Evolutionary conservation across 2,888 invertebrate genomes (phyloP).

Genomic region (Plebejus melissa): DNA sequence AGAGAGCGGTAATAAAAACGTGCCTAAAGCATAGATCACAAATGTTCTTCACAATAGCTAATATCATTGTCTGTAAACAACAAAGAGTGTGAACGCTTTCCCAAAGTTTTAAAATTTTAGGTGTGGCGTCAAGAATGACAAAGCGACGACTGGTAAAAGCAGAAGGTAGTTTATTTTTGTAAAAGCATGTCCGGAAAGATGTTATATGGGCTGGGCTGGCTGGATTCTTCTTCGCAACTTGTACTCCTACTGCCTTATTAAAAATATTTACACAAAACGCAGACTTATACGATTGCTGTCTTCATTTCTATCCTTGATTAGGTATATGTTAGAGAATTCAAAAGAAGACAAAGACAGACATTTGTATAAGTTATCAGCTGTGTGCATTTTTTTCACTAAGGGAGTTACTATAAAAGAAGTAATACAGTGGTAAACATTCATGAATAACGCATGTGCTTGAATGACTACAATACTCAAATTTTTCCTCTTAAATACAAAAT

Average conservation of each 20-base stretch:
- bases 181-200: background rate
- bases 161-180: background rate
- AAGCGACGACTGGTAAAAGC: background rate
- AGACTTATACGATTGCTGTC: too few relatives aligned
- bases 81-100: background rate
- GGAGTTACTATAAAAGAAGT: background rate
- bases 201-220: background rate
- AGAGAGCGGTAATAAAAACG: too few relatives aligned
- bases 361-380: background rate
- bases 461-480: background rate
- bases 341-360: too few relatives aligned
- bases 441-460: background rate
- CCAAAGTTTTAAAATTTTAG: slow-evolving; percentile 13
- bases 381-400: background rate
- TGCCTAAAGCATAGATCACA: too few relatives aligned
- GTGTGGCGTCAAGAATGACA: slow-evolving; percentile 21
- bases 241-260: background rate
- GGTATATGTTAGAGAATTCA: too few relatives aligned
- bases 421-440: slow-evolving; percentile 8
- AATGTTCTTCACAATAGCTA: too few relatives aligned
- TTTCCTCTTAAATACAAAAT: background rate
- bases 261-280: background rate
- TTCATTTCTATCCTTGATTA: too few relatives aligned
- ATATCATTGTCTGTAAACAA: too few relatives aligned
- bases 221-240: slow-evolving; percentile 1